Evolutionary conservation across 2,888 invertebrate genomes (phyloP).

Genomic region (Heliconius ethilla): DNA sequence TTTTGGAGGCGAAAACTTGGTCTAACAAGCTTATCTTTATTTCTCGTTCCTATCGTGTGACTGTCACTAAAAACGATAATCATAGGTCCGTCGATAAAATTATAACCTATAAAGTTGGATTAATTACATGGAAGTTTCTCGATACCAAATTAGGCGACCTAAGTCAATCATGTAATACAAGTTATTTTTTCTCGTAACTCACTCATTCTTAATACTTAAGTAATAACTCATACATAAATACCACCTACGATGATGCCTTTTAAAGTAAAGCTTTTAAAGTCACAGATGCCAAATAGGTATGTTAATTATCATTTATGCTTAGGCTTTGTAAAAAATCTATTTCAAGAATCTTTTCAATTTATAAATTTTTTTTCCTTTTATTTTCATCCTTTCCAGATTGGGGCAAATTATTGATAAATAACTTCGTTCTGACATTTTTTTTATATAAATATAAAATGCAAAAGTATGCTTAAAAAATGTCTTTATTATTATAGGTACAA

Average conservation of each 20-base stretch:
- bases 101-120: background rate
- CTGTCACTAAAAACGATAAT: slow-evolving; percentile 21
- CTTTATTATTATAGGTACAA: background rate
- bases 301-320: background rate
- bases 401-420: too few relatives aligned
- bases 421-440: too few relatives aligned
- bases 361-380: background rate
- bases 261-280: slow-evolving; percentile 50
- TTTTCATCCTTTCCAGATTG: too few relatives aligned
- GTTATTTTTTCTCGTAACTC: slow-evolving; percentile 39
- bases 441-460: too few relatives aligned
- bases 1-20: too few relatives aligned
- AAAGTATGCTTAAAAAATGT: too few relatives aligned
- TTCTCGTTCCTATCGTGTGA: too few relatives aligned
- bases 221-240: slow-evolving; percentile 56
- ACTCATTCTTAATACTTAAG: slow-evolving; percentile 43
- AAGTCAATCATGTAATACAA: slow-evolving; percentile 35
- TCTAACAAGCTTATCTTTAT: too few relatives aligned
- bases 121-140: slow-evolving; percentile 36
- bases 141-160: slow-evolving; percentile 41
- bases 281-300: background rate
- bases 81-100: slow-evolving; percentile 14
- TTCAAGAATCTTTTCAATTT: background rate
- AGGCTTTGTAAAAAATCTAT: background rate
- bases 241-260: slow-evolving; percentile 59